Base-by-base conservation (phyloP, 2,888 invertebrate species). In the Agrotis clavis region DNA sequence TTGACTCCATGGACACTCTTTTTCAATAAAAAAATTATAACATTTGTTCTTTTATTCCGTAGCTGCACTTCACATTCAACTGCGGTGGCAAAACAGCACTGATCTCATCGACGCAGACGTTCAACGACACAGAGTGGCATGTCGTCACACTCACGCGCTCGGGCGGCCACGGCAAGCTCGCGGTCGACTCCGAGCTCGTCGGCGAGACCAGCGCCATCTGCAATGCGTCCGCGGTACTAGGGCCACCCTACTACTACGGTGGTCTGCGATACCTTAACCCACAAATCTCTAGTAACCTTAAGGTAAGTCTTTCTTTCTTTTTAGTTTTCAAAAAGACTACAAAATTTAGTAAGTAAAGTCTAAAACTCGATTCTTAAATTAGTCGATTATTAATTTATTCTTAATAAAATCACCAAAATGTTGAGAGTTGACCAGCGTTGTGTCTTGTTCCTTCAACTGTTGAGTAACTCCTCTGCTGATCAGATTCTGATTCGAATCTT, bases 111-210 rank as follows among this genome's bases (percentile, higher is more conserved):
- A 87, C 95, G 0, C 91, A 91, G 16, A 93, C 93, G 4, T 97
- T 98, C 86, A 97, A 98, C 87, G 98, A 98, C 90, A 97, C 97
- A 0, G 93, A 97, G 63, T 99, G 99, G 99, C 99, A 99, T 90
- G 96, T 97, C 0, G 97, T 98, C 0, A 96, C 97, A 16, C 97
- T 99, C 85, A 97, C 97, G 25, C 96, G 98, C 48, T 96, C 97
- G 51, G 96, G 94, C 2, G 96, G 96, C 0, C 96, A 96, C 72
- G 98, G 98, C 13, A 97, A 97, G 84, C 92, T 99, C 56, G 95
- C 97, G 0, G 96, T 99, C 1, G 98, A 98, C 88, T 97, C 97
- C 6, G 97, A 97, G 25, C 93, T 94, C 51, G 93, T 96, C 5
- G 96, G 96, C 0, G 94, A 95, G 62, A 97, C 97, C 6, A 93